phyloP scores from a whole-genome alignment of 1,140 invertebrate genomes.

The Paraescarpia echinospica region DNA sequence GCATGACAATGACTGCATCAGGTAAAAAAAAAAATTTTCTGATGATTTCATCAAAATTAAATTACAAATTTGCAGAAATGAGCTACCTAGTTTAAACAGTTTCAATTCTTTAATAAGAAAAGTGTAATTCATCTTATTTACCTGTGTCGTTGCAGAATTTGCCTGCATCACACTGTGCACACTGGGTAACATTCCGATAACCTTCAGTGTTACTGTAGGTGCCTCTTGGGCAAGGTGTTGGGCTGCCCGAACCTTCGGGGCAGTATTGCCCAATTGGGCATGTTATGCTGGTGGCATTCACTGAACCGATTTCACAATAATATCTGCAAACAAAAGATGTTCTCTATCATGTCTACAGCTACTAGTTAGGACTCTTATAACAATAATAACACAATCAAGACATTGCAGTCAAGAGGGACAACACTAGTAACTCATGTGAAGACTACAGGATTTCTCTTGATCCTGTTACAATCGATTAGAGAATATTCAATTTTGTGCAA shows the following conservation, averaged over 20 bases:
- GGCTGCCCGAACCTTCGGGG: slow-evolving; percentile 39
- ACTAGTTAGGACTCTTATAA: not conserved
- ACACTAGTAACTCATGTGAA: not conserved
- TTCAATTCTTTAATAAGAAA: not conserved
- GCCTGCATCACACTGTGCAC: slow-evolving; percentile 46
- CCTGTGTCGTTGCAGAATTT: slow-evolving; percentile 52
- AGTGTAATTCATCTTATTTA: slow-evolving; percentile 16
- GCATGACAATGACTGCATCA: no score
- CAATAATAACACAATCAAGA: not conserved
- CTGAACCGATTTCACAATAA: slow-evolving; percentile 49
- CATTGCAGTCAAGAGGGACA: not conserved
- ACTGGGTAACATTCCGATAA: slow-evolving; percentile 40
- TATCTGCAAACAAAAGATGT: slow-evolving; percentile 35
- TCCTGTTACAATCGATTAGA: no score
- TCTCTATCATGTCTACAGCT: not conserved
- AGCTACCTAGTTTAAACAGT: not conserved
- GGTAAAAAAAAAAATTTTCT: no score
- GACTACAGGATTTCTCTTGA: not conserved
- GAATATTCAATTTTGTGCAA: no score
- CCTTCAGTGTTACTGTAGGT: slow-evolving; percentile 47
- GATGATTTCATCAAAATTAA: not conserved
- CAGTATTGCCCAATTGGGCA: slow-evolving; percentile 50
- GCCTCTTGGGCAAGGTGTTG: slow-evolving; percentile 39
- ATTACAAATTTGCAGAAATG: no score
- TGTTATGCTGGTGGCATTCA: slow-evolving; percentile 36